Conservation (phyloP, 2,888 invertebrate genomes). For the Dermolepida albohirtum region DNA sequence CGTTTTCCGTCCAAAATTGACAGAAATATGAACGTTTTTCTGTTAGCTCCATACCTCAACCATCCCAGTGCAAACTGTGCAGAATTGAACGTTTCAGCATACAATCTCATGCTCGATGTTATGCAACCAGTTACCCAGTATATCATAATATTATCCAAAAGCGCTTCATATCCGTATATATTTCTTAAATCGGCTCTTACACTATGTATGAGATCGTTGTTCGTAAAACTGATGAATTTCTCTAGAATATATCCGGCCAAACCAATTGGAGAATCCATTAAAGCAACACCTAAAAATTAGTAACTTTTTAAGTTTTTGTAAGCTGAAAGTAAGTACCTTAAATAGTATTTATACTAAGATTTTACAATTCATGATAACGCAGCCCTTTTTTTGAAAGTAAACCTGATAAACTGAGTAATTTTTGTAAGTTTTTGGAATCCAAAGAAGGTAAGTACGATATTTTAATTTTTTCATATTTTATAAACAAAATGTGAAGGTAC, state of each 20-base stretch:
- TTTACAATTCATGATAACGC: too few relatives aligned
- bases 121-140: slow-evolving; percentile 84
- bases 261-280: slow-evolving; percentile 85
- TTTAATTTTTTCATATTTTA: too few relatives aligned
- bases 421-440: too few relatives aligned
- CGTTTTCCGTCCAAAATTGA: too few relatives aligned
- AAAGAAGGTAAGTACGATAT: too few relatives aligned
- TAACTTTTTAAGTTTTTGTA: too few relatives aligned
- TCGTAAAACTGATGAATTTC: slow-evolving; percentile 85
- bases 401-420: too few relatives aligned
- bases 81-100: slow-evolving; percentile 72
- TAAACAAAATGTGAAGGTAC: too few relatives aligned
- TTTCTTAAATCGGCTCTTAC: slow-evolving; percentile 76
- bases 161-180: slow-evolving; percentile 77
- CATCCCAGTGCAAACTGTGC: slow-evolving; percentile 48
- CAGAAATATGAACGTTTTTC: too few relatives aligned
- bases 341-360: too few relatives aligned
- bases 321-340: too few relatives aligned
- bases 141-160: slow-evolving; percentile 84
- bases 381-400: too few relatives aligned
- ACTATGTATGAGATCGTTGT: slow-evolving; percentile 64
- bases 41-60: slow-evolving; percentile 48
- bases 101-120: slow-evolving; percentile 80
- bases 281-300: slow-evolving; percentile 70
- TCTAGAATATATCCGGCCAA: slow-evolving; percentile 91